These are phyloP conservation scores for Stegodyphus mimosarum DNA, from an alignment of 1,140 invertebrate species.

Conservation along the genomic window DNA sequence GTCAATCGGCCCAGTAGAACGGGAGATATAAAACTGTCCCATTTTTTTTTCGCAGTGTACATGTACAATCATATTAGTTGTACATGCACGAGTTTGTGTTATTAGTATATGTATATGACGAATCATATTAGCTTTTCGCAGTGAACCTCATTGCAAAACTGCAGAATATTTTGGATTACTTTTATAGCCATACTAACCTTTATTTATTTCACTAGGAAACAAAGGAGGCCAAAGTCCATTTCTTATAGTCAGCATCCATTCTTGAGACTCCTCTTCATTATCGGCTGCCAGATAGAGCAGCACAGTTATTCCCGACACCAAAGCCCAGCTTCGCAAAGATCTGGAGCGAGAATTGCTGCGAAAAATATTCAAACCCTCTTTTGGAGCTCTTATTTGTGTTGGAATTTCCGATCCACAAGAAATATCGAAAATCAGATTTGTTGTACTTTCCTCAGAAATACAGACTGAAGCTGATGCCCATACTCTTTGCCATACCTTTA, in stretches of 20 bases:
- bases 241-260: conserved; percentile 54
- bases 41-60: no score
- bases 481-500: conserved; percentile 22
- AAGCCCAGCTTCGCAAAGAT: background rate
- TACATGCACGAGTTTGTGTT: no score
- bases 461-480: background rate
- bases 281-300: conserved; percentile 51
- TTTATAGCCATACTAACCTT: background rate
- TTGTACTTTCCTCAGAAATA: background rate
- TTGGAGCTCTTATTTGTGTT: background rate
- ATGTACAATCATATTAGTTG: no score
- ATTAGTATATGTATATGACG: no score
- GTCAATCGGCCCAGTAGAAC: no score
- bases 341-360: conserved; percentile 20
- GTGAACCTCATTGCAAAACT: no score
- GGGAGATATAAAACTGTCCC: no score
- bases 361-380: conserved; percentile 24
- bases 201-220: conserved; percentile 24
- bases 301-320: conserved; percentile 17
- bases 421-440: background rate
- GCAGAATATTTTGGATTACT: no score
- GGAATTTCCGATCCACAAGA: background rate
- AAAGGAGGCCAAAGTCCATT: conserved; percentile 47
- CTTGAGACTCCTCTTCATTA: conserved; percentile 40
- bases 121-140: no score